Base-by-base conservation (phyloP, 2,888 invertebrate genomes). In the Gisinianus flammeolus region DNA sequence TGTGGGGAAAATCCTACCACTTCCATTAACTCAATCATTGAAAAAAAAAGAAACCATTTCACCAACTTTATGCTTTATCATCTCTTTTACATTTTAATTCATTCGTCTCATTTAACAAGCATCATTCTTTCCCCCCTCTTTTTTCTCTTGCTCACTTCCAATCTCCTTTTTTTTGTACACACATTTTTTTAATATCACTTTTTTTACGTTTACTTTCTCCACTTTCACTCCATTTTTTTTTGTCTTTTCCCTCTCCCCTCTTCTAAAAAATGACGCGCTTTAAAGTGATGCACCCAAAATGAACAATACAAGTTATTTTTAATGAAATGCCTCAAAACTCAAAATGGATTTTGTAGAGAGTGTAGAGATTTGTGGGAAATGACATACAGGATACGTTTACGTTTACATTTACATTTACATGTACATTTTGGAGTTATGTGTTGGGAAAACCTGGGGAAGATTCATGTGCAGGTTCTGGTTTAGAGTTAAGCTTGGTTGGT, bases 1-100 rank as follows among this genome's bases (percentile, higher is more conserved):
- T 66, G n/a, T 66, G 66, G 74, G 66, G 74, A 67, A 5, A 74
- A 74, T 74, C 73, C 64, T 35, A 64, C 54, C 74, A 74, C 74
- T 74, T 74, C 28, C 74, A 74, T 74, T 74, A 74, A 74, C 74
- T 74, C 52, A 16, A 58, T 58, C 58, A 72, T 58, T 72, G 72
- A 72, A 72, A 58, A 72, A 72, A 58, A 69, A 44, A 58, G 67
- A 54, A 56, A 44, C 71, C 71, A 24, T 52, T 28, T 52, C 52
- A 1, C 35, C 35, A 19, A 2, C 67, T 67, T 19, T 19, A 10
- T 54, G 26, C 35, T 70, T 54, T 54, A 52, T 28, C 70, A 70
- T 35, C 70, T 26, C 70, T 28, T 24, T 35, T 69, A 69, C 70
- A 28, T 70, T 70, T 62, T 62, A 62, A 62, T 62, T 62, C 62